phyloP scores from a whole-genome alignment of 2,797 vertebrate species.

The Malurus leucopterus region DNA sequence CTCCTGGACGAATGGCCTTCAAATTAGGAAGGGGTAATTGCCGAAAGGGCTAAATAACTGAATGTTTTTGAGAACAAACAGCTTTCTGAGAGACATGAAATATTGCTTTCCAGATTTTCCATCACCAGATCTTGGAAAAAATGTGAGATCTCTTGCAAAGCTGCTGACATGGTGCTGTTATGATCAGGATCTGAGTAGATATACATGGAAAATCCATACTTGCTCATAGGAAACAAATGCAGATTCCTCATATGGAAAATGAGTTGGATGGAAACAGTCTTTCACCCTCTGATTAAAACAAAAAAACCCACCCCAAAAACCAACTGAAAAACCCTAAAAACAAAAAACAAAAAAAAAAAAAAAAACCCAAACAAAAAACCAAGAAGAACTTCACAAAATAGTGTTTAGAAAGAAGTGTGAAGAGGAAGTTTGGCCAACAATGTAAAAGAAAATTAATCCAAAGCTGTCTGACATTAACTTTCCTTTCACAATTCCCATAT shows the following conservation, averaged over 20 bases:
- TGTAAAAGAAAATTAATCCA: background rate
- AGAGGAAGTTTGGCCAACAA: background rate
- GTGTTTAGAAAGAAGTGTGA: constrained; percentile 3
- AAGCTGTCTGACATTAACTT: background rate
- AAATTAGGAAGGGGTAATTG: constrained; percentile 66
- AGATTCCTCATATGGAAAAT: constrained; percentile 52
- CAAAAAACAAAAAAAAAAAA: too few relatives aligned
- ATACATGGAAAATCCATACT: constrained; percentile 62
- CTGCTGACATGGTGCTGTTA: constrained; percentile 3
- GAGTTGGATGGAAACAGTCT: constrained; percentile 63
- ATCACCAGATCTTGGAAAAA: constrained; percentile 62
- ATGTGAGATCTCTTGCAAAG: constrained; percentile 17
- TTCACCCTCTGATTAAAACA: constrained; percentile 20
- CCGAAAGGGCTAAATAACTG: constrained; percentile 58
- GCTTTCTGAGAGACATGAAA: constrained; percentile 59
- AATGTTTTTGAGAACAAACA: constrained; percentile 70
- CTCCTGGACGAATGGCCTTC: constrained; percentile 55
- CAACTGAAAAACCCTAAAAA: too few relatives aligned
- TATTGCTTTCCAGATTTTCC: constrained; percentile 60
- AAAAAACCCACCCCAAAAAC: background rate
- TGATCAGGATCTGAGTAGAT: constrained; percentile 55
- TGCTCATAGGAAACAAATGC: constrained; percentile 68
- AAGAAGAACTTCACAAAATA: background rate
- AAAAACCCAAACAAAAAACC: too few relatives aligned
- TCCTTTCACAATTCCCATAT: background rate